Conservation (phyloP, 2,113 vertebrate species). For the Melanostigma gelatinosum region DNA sequence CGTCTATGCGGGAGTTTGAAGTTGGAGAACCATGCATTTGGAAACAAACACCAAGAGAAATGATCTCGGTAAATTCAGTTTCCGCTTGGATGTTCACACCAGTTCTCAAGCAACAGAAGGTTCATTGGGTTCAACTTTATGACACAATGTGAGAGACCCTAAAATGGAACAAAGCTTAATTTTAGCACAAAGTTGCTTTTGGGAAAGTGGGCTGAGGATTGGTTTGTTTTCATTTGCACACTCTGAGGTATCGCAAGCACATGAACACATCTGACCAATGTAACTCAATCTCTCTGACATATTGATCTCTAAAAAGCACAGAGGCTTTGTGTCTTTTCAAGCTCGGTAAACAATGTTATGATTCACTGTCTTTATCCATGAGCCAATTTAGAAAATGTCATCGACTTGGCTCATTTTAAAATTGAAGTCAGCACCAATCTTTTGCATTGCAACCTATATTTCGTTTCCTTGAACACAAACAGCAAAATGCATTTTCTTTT, state of each 20-base stretch:
- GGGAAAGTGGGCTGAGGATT: constrained; percentile 32
- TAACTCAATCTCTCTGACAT: constrained; percentile 58
- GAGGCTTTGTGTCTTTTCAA: constrained; percentile 30
- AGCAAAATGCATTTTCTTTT: not conserved
- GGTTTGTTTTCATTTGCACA: constrained; percentile 57
- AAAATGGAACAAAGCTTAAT: constrained; percentile 29
- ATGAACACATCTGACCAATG: constrained; percentile 57
- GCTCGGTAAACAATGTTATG: constrained; percentile 37
- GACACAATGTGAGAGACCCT: constrained; percentile 29
- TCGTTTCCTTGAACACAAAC: not conserved
- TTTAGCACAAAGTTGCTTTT: constrained; percentile 24
- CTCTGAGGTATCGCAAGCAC: constrained; percentile 37
- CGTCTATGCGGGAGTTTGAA: not conserved
- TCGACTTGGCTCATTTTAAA: constrained; percentile 35
- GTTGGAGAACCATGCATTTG: not conserved
- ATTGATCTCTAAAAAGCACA: constrained; percentile 47
- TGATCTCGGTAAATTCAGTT: not conserved
- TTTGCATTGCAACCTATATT: constrained; percentile 28
- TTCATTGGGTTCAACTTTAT: constrained; percentile 45
- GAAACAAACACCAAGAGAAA: not conserved
- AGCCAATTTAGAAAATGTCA: constrained; percentile 39
- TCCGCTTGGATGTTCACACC: constrained; percentile 11
- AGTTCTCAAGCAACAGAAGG: constrained; percentile 14
- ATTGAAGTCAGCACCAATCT: constrained; percentile 26
- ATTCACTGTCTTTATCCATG: constrained; percentile 37